These are phyloP conservation scores for Andrena haemorrhoa DNA, from an alignment of 2,888 invertebrate species.

Conservation along the genomic window DNA sequence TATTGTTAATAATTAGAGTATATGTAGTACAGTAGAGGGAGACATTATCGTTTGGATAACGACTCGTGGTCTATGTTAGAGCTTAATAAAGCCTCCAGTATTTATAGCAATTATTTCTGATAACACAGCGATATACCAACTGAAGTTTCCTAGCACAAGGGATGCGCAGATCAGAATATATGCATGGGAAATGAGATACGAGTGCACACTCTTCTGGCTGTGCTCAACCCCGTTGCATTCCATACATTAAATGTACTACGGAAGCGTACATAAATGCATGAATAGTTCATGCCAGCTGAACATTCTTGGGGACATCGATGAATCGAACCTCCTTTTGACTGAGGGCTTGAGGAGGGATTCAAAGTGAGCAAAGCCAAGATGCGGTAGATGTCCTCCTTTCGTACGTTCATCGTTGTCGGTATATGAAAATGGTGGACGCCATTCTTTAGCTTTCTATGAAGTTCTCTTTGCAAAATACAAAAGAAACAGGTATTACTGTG, in stretches of 20 bases:
- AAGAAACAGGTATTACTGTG: too few species aligned
- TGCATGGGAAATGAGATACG: conserved; percentile 40
- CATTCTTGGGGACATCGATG: conserved; percentile 51
- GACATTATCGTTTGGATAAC: too few species aligned
- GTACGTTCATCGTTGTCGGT: conserved; percentile 58
- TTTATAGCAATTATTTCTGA: conserved; percentile 7
- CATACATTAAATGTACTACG: conserved; percentile 65
- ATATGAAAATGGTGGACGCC: conserved; percentile 14
- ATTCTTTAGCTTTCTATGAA: too few species aligned
- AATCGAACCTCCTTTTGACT: conserved; percentile 48
- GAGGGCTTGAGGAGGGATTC: conserved; percentile 46
- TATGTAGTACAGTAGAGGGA: too few species aligned
- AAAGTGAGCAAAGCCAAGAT: conserved; percentile 37
- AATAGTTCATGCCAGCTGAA: conserved; percentile 61
- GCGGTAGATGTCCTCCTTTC: conserved; percentile 13
- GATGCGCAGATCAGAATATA: conserved; percentile 30
- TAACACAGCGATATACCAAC: not conserved
- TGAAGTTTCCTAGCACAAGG: not conserved
- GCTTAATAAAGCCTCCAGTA: too few species aligned
- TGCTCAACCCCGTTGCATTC: conserved; percentile 48
- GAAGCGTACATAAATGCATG: conserved; percentile 64
- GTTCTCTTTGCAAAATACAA: too few species aligned
- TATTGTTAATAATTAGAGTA: too few species aligned
- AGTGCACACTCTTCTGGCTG: conserved; percentile 12
- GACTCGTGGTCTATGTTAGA: too few species aligned